Base-by-base conservation (phyloP, 2,113 vertebrate genomes). In the Perca fluviatilis region DNA sequence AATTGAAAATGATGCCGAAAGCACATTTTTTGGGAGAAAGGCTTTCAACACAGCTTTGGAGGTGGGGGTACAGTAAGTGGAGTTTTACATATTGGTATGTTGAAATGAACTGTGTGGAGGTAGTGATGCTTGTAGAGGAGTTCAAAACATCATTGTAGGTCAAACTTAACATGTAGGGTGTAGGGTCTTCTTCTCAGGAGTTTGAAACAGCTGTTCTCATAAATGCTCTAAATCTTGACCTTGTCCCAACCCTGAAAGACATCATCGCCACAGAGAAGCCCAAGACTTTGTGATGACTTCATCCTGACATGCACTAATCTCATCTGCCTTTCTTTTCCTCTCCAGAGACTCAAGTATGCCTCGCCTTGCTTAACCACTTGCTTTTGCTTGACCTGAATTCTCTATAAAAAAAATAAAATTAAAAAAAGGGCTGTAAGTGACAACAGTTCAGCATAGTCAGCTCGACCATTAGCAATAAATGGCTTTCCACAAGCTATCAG, bases 371-470 rank as follows among this genome's bases (percentile, higher is more conserved):
- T 64, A 68, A 70, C 46, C 56, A 19, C 21, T 77, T 60, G 40
- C 62, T 74, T 87, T 80, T 69, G 76, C 56, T 77, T 80, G 79
- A 80, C 73, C 65, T 66, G 13, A 77, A 60, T 27, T 46, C n/a
- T 83, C 49, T 25, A 21, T 40, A 56, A 19, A 3, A 63, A 61
- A 25, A 30, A 61, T 6, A 25, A 27, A 40, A 56, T n/a, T n/a
- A 14, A n/a, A 50, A 47, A 50, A 9, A 36, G 53, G 10, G 18
- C 64, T 75, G 19, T 80, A 64, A 47, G 65, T 51, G 46, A 75
- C 76, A 76, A 56, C 50, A 60, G 60, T 74, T 73, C 72, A 78
- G 62, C 71, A 53, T 43, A 66, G 80, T 86, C 64, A 74, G 60
- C 72, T 40, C 14, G 13, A 25, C 67, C 80, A 79, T 70, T 63